Evolutionary conservation across 1,140 invertebrate genomes (phyloP).

Genomic region (Diorhabda carinulata): DNA sequence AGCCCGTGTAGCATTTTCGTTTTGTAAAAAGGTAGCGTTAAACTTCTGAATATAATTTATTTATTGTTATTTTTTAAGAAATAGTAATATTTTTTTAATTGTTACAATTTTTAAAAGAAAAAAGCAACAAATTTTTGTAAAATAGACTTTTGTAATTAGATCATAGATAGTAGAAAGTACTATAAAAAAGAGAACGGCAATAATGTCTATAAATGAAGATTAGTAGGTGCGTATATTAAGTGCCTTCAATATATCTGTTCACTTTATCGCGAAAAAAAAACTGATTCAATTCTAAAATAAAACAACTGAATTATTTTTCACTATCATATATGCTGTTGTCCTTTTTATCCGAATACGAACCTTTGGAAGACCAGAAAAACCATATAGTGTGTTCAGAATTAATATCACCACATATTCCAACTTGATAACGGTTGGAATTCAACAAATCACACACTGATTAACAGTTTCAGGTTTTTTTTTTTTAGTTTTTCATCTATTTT

Average conservation of each 20-base stretch:
- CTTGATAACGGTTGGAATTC: too few species aligned
- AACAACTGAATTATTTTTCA: too few species aligned
- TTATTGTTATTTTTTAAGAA: conserved; percentile 23
- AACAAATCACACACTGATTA: too few species aligned
- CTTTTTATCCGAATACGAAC: too few species aligned
- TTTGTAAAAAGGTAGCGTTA: conserved; percentile 20
- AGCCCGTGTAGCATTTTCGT: neutral
- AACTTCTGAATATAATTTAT: conserved; percentile 21
- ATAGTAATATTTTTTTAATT: conserved; percentile 22
- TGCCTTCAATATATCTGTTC: conserved; percentile 15
- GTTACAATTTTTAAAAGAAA: conserved; percentile 3
- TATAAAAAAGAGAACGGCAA: conserved; percentile 14
- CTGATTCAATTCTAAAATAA: too few species aligned
- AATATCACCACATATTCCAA: too few species aligned
- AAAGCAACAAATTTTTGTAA: conserved; percentile 16
- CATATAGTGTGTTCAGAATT: too few species aligned
- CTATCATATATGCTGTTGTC: too few species aligned
- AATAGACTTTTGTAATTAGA: conserved; percentile 19
- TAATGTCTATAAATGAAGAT: conserved; percentile 18
- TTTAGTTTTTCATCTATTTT: too few species aligned
- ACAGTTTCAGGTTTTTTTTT: too few species aligned
- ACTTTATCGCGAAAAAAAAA: neutral
- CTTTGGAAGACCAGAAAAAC: too few species aligned
- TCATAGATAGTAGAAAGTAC: conserved; percentile 9
- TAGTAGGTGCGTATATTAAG: conserved; percentile 20